These are phyloP conservation scores for Drosophila paramelanica DNA, from an alignment of 2,888 invertebrate genomes.

Conservation along the genomic window DNA sequence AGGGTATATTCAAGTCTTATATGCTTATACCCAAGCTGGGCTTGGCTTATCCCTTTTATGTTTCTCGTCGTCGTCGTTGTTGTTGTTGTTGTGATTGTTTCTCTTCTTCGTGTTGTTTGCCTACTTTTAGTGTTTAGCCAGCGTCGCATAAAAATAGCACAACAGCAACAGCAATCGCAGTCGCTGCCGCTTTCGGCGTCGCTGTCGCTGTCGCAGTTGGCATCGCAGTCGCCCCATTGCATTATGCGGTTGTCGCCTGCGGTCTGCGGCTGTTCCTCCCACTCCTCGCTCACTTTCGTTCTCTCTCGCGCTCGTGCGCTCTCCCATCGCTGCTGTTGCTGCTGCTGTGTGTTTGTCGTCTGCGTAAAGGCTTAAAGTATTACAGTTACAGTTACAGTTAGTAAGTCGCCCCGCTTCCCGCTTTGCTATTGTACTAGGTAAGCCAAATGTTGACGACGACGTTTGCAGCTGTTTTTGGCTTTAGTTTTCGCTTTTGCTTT, in stretches of 20 bases:
- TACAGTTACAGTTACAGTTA: slow-evolving; percentile 71
- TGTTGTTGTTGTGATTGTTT: slow-evolving; percentile 30
- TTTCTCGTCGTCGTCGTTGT: slow-evolving; percentile 6
- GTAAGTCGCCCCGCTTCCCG: slow-evolving; percentile 12
- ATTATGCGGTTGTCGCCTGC: slow-evolving; percentile 72
- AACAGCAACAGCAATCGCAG: slow-evolving; percentile 33
- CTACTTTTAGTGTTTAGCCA: slow-evolving; percentile 77
- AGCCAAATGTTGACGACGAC: slow-evolving; percentile 77
- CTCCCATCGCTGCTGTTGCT: slow-evolving; percentile 11
- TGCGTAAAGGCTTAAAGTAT: slow-evolving; percentile 79
- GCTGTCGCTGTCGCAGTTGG: slow-evolving; percentile 9
- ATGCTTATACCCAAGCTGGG: neutral
- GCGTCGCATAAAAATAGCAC: slow-evolving; percentile 77
- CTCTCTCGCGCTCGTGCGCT: neutral
- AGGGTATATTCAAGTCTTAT: neutral
- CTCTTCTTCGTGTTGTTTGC: slow-evolving; percentile 52
- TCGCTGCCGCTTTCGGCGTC: slow-evolving; percentile 17
- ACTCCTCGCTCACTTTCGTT: neutral
- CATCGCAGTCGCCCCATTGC: slow-evolving; percentile 58
- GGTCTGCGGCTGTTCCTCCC: slow-evolving; percentile 25
- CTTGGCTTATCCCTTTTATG: slow-evolving; percentile 13
- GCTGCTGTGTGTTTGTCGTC: slow-evolving; percentile 58
- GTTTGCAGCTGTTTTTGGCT: slow-evolving; percentile 67
- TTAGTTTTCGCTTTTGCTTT: slow-evolving; percentile 36
- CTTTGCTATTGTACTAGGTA: slow-evolving; percentile 41